Conservation (phyloP, 2,113 vertebrate genomes). For the Callipepla squamata region DNA sequence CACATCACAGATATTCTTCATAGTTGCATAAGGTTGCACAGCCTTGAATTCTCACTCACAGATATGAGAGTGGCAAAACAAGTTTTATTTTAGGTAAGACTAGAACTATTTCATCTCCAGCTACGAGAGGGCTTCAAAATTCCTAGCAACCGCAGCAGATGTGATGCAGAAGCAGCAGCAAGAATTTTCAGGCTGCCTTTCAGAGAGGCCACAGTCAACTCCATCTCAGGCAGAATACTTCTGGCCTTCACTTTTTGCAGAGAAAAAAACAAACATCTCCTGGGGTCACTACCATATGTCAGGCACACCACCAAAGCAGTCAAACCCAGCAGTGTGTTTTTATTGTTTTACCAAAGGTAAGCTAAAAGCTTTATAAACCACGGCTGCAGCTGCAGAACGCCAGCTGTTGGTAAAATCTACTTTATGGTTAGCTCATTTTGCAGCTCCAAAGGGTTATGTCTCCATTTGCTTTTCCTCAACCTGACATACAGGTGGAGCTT, state of each 20-base stretch:
- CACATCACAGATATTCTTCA: neutral
- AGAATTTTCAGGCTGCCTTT: neutral
- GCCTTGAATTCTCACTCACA: neutral
- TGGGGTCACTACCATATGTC: neutral
- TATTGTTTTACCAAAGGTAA: slow-evolving; percentile 46
- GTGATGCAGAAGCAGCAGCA: slow-evolving; percentile 18
- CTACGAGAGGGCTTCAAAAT: neutral
- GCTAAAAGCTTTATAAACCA: slow-evolving; percentile 35
- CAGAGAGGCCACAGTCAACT: neutral
- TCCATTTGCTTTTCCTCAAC: neutral
- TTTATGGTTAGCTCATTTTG: neutral
- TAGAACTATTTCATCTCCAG: neutral
- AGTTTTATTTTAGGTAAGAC: slow-evolving; percentile 14
- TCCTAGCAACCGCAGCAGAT: neutral
- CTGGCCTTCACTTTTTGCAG: slow-evolving; percentile 3
- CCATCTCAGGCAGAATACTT: neutral
- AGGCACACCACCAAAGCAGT: slow-evolving; percentile 1
- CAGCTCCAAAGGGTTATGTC: neutral
- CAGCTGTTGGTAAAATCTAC: neutral
- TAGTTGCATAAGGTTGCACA: neutral
- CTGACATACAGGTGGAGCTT: neutral
- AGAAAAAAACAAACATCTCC: neutral
- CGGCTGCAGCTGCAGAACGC: neutral
- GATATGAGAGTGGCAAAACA: neutral
- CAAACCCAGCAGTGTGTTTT: slow-evolving; percentile 51